These are phyloP conservation scores for Muraenolepis orangiensis DNA, from an alignment of 2,797 vertebrate genomes.

Conservation along the genomic window DNA sequence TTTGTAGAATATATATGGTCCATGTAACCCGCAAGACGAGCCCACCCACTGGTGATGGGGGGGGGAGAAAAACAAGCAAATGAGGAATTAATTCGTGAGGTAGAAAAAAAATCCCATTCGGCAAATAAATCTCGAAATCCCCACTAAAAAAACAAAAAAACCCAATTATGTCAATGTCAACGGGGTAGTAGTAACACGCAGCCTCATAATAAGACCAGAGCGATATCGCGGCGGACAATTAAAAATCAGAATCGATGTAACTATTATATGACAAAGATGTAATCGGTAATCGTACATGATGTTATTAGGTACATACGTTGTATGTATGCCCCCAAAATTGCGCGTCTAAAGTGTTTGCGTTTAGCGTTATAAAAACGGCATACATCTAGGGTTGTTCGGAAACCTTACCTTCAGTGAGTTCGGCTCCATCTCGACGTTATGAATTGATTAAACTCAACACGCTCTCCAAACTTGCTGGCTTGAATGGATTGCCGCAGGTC, in stretches of 20 bases:
- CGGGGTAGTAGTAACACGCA: constrained; percentile 36
- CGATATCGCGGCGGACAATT: no score
- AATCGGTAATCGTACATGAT: constrained; percentile 32
- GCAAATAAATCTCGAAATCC: constrained; percentile 39
- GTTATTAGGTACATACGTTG: no score
- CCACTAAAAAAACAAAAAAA: not conserved
- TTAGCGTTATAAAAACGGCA: not conserved
- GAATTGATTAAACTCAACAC: constrained; percentile 99
- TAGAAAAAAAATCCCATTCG: constrained; percentile 38
- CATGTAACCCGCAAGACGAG: constrained; percentile 97
- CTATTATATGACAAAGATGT: constrained; percentile 58
- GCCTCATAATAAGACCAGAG: no score
- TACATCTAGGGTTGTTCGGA: constrained; percentile 42
- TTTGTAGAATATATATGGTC: constrained; percentile 99
- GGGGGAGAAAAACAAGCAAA: constrained; percentile 52
- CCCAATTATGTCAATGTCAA: constrained; percentile 19
- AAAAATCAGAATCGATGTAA: constrained; percentile 47
- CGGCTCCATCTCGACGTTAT: constrained; percentile 99
- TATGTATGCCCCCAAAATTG: no score
- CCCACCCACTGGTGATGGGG: constrained; percentile 98
- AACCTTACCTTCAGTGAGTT: constrained; percentile 95
- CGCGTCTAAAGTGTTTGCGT: not conserved
- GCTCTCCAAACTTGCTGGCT: constrained; percentile 99
- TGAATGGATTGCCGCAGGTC: constrained; percentile 97
- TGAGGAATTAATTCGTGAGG: constrained; percentile 51